Evolutionary conservation across 1,140 invertebrate genomes (phyloP).

Genomic region (Rhagoletis zephyria): DNA sequence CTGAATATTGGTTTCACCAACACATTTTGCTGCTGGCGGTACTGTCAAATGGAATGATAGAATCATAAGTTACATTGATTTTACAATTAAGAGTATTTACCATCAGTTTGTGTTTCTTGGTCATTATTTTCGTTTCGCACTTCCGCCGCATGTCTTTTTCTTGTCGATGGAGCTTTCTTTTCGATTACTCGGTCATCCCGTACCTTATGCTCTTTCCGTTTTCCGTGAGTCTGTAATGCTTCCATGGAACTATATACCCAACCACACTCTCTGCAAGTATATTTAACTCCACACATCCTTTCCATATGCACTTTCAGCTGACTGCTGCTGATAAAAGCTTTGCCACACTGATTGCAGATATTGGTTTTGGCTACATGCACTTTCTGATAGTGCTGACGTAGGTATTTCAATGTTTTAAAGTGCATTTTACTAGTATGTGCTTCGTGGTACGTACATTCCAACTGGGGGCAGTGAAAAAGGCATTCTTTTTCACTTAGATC

Average conservation of each 20-base stretch:
- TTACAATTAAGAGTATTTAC: background rate
- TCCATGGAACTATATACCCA: conserved; percentile 76
- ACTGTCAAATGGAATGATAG: background rate
- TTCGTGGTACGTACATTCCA: conserved; percentile 65
- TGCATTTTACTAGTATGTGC: conserved; percentile 37
- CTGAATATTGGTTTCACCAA: no score
- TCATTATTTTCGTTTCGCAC: background rate
- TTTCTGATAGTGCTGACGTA: conserved; percentile 77
- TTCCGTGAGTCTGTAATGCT: conserved; percentile 77
- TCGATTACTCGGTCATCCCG: background rate
- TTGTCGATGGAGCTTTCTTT: background rate
- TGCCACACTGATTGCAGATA: conserved; percentile 75
- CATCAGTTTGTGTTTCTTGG: conserved; percentile 40
- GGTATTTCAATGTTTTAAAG: conserved; percentile 67
- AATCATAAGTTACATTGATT: background rate
- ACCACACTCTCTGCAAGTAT: conserved; percentile 75
- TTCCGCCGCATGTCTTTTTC: background rate
- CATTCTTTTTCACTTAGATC: background rate
- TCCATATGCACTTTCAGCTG: conserved; percentile 74
- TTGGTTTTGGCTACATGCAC: conserved; percentile 76
- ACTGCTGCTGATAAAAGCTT: conserved; percentile 75
- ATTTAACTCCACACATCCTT: conserved; percentile 76
- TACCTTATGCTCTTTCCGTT: conserved; percentile 75
- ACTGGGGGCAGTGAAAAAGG: conserved; percentile 67
- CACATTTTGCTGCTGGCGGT: background rate